phyloP scores from a whole-genome alignment of 2,113 vertebrate genomes.

The Dasyurus viverrinus region DNA sequence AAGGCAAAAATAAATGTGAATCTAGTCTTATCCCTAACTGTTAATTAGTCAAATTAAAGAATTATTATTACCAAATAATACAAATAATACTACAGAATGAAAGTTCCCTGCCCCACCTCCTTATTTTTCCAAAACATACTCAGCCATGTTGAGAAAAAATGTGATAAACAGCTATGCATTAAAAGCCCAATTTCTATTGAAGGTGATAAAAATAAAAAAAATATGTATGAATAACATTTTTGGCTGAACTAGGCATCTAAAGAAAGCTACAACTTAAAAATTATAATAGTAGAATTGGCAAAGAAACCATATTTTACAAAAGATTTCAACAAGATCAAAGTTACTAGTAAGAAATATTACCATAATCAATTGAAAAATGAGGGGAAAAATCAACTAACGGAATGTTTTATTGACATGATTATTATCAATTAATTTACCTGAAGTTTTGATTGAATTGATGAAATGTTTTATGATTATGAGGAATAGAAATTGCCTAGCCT shows the following conservation, averaged over 20 bases:
- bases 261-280: not conserved
- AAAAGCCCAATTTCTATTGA: not conserved
- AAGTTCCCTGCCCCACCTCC: not conserved
- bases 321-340: not conserved
- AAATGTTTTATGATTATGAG: not conserved
- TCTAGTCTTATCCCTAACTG: not conserved
- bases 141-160: not conserved
- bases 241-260: not conserved
- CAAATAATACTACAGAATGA: not conserved
- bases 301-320: not conserved
- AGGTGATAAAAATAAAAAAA: not conserved
- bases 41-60: not conserved
- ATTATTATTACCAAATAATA: not conserved
- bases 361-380: not conserved
- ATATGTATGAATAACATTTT: not conserved
- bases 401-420: not conserved
- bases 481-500: not conserved
- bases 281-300: not conserved
- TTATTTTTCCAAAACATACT: not conserved
- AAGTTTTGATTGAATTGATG: not conserved
- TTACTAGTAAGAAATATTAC: not conserved
- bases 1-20: not conserved
- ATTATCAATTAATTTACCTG: not conserved
- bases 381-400: not conserved
- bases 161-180: not conserved